phyloP scores from a whole-genome alignment of 2,797 vertebrate genomes.

The Borostomias antarcticus region DNA sequence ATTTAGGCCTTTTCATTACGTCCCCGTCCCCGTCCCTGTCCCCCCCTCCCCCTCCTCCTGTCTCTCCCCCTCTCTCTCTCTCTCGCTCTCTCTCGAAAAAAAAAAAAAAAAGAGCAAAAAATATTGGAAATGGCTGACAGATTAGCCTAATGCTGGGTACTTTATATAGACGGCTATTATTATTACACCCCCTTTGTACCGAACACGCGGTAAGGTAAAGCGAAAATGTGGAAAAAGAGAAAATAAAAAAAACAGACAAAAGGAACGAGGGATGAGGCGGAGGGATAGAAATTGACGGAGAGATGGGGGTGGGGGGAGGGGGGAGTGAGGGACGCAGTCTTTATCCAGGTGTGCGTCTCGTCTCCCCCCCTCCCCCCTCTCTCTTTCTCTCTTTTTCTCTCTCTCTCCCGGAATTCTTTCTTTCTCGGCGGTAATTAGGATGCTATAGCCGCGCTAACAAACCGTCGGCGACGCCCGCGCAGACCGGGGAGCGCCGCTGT shows the following conservation, averaged over 20 bases:
- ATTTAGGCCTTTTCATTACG: conserved; percentile 98
- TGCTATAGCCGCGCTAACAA: conserved; percentile 63
- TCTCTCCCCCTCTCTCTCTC: conserved; percentile 13
- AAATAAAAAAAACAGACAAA: neutral
- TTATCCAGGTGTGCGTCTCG: too few relatives aligned
- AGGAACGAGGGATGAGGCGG: conserved; percentile 12
- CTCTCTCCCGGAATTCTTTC: too few relatives aligned
- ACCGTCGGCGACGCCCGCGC: too few relatives aligned
- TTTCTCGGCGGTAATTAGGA: conserved; percentile 74
- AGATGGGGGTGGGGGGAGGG: neutral
- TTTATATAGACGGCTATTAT: conserved; percentile 83
- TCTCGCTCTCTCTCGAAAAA: conserved; percentile 31
- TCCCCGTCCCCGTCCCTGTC: conserved; percentile 70
- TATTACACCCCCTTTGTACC: conserved; percentile 75
- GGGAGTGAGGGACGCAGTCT: conserved; percentile 16
- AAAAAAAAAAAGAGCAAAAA: conserved; percentile 68
- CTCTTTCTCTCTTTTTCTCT: too few relatives aligned
- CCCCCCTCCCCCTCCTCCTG: conserved; percentile 23
- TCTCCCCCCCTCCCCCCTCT: too few relatives aligned
- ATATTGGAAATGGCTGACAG: conserved; percentile 89
- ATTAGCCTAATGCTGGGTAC: conserved; percentile 89
- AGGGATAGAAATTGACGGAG: conserved; percentile 14
- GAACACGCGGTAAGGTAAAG: conserved; percentile 68
- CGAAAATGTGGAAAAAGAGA: conserved; percentile 36
- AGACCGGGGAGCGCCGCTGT: conserved; percentile 49